Evolutionary conservation across 2,888 invertebrate genomes (phyloP).

Genomic region (Apamea epomidion): DNA sequence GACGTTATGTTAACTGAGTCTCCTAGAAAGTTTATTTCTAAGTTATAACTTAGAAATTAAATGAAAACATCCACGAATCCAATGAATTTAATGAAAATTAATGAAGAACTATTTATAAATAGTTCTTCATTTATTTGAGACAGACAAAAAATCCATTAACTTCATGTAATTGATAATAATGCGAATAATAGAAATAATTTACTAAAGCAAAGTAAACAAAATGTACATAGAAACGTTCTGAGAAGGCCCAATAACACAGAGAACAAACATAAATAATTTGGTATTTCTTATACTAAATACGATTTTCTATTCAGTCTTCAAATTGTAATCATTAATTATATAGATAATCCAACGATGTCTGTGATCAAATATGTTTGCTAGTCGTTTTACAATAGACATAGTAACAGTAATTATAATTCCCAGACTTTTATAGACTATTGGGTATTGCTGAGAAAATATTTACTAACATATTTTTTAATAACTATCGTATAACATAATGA

Average conservation of each 20-base stretch:
- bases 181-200: neutral
- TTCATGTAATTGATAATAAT: neutral
- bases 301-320: slow-evolving; percentile 27
- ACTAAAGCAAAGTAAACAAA: neutral
- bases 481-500: too few relatives aligned
- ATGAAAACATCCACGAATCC: too few relatives aligned
- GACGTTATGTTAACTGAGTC: neutral
- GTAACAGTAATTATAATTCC: neutral
- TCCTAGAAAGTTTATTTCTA: neutral
- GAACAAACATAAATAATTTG: slow-evolving; percentile 19
- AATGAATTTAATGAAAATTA: too few relatives aligned
- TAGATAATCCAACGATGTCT: too few relatives aligned
- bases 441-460: too few relatives aligned
- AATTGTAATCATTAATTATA: slow-evolving; percentile 17
- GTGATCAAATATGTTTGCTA: slow-evolving; percentile 31
- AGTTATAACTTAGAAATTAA: too few relatives aligned
- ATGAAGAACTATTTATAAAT: too few relatives aligned
- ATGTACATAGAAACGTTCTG: neutral
- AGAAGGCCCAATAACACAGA: neutral
- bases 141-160: neutral
- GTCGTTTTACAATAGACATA: slow-evolving; percentile 9
- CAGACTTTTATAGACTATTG: too few relatives aligned
- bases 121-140: neutral
- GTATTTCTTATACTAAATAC: slow-evolving; percentile 19
- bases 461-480: too few relatives aligned